Base-by-base conservation (phyloP, 2,797 vertebrate genomes). In the Helicolenus hilgendorfi region DNA sequence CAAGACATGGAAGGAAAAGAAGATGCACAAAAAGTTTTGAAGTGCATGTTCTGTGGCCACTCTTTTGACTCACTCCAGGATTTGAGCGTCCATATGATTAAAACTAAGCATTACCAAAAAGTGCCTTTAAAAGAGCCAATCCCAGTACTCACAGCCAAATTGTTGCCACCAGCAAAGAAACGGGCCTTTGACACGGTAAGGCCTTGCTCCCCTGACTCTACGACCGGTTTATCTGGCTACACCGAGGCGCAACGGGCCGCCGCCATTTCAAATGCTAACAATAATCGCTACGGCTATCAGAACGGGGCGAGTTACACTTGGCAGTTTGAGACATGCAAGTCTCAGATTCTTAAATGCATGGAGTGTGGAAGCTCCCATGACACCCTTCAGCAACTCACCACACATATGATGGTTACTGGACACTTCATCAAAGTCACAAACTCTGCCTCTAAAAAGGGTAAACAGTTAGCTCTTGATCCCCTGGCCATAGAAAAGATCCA, bases 81-180 rank as follows among this genome's bases (percentile, higher is more conserved):
- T 85, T 81, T 99, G 95, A 99, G 99, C 0, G 99, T 99, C 92
- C 99, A 99, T 88, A 99, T 99, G 99, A 99, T 99, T 72, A 99
- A 99, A 98, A 99, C 99, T 60, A 99, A 99, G 96, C 99, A 99
- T 98, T 99, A 99, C 98, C 99, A 99, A 98, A 99, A 99, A 99
- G 99, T 99, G 99, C 99, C 99, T 99, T 99, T 99, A 96, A 99
- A 99, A 98, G 99, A 99, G 98, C 99, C 99, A 0, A 98, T 99
- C 84, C 99, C 99, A 77, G 98, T 98, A 81, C 96, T 99, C 90
- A 98, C 98, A 31, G 98, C 98, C 31, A 99, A 99, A 96, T 95
- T 99, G 96, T 96, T 99, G 94, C 97, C 98, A 86, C 98, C 98
- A 59, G 95, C 98, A 35, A 99, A 99, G 97, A 99, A 99, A 86